Evolutionary conservation across 2,888 invertebrate genomes (phyloP).

Genomic region (Ennomos erosarius): DNA sequence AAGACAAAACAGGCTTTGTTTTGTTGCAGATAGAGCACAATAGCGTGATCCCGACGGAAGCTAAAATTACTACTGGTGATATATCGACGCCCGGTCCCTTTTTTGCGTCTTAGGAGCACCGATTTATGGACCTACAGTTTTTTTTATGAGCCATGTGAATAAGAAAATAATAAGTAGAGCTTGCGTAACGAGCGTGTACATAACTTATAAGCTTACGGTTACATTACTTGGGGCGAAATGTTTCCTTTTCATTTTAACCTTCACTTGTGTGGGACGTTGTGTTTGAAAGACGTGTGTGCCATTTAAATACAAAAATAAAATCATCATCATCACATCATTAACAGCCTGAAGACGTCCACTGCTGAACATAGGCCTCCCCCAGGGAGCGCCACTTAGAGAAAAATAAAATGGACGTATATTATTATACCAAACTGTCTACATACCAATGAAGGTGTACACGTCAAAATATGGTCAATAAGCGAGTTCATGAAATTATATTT

Average conservation of each 20-base stretch:
- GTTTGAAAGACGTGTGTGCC: no score
- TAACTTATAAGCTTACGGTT: slow-evolving; percentile 28
- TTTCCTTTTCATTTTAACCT: slow-evolving; percentile 6
- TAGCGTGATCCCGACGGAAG: slow-evolving; percentile 24
- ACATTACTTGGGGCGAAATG: slow-evolving; percentile 21
- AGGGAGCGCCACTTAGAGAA: no score
- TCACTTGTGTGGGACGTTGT: background rate
- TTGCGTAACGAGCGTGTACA: slow-evolving; percentile 29
- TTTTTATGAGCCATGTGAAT: slow-evolving; percentile 34
- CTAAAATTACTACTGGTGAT: slow-evolving; percentile 34
- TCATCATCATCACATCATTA: no score
- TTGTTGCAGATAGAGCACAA: slow-evolving; percentile 27
- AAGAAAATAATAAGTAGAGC: slow-evolving; percentile 32
- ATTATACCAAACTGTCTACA: no score
- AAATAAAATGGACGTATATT: no score
- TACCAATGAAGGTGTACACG: no score
- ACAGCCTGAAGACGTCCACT: no score
- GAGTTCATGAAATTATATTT: no score
- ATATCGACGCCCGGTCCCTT: slow-evolving; percentile 32
- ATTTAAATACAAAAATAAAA: no score
- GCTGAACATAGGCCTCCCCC: no score
- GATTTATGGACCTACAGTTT: slow-evolving; percentile 34
- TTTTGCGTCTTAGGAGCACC: slow-evolving; percentile 34
- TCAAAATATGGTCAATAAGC: no score
- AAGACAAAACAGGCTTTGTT: slow-evolving; percentile 29